Conservation (phyloP, 2,113 vertebrate species). For the Oryzias melastigma region DNA sequence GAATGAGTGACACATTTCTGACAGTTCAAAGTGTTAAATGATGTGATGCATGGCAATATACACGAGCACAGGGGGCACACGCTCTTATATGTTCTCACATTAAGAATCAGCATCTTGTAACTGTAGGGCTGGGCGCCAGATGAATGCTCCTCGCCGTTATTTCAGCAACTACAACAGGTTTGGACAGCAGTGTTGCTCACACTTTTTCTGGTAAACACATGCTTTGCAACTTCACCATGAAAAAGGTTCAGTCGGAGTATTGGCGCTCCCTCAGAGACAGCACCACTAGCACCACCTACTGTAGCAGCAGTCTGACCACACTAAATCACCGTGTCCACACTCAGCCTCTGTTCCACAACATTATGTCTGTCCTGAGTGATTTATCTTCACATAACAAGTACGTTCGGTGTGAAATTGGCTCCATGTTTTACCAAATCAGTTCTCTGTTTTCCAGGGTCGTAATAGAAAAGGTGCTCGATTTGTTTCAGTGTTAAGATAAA, state of each 20-base stretch:
- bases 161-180: slow-evolving; percentile 21
- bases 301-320: slow-evolving; percentile 66
- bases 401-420: neutral
- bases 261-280: slow-evolving; percentile 23
- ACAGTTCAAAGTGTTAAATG: slow-evolving; percentile 77
- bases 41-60: slow-evolving; percentile 69
- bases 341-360: neutral
- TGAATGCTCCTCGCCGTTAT: slow-evolving; percentile 24
- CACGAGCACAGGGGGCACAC: slow-evolving; percentile 40
- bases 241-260: neutral
- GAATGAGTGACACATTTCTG: slow-evolving; percentile 72
- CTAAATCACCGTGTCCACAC: slow-evolving; percentile 21
- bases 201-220: slow-evolving; percentile 8
- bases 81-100: slow-evolving; percentile 41
- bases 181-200: neutral
- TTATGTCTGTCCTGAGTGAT: neutral
- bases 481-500: neutral
- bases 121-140: slow-evolving; percentile 29
- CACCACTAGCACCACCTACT: slow-evolving; percentile 76
- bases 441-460: slow-evolving; percentile 1
- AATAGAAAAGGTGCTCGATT: neutral
- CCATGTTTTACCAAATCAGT: neutral
- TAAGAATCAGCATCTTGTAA: slow-evolving; percentile 30
- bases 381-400: slow-evolving; percentile 6
- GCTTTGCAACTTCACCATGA: neutral